Conservation (phyloP, 2,888 invertebrate genomes). For the Dynastes hyllus region DNA sequence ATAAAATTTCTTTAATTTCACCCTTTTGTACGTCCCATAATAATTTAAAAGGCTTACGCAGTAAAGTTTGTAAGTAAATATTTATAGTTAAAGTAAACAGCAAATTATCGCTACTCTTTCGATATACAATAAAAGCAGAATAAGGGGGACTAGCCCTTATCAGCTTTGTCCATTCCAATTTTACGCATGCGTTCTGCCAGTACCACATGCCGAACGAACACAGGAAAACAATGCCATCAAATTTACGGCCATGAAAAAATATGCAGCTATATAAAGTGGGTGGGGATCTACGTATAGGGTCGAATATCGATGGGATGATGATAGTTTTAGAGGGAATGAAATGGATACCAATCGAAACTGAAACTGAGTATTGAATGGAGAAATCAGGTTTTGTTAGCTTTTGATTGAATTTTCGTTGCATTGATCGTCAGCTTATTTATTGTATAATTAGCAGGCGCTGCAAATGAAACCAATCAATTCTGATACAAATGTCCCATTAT, state of each 20-base stretch:
- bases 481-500: no score
- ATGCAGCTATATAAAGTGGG: conserved; percentile 6
- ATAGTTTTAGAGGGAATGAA: conserved; percentile 43
- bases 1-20: no score
- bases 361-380: conserved; percentile 20
- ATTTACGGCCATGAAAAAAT: conserved; percentile 57
- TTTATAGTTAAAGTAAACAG: neutral
- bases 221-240: conserved; percentile 57
- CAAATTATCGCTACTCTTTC: neutral
- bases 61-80: neutral
- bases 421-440: conserved; percentile 5
- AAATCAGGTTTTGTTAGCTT: neutral
- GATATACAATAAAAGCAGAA: conserved; percentile 4
- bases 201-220: conserved; percentile 55
- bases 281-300: conserved; percentile 6
- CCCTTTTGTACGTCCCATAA: no score
- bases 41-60: no score
- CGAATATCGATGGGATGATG: conserved; percentile 44
- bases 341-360: conserved; percentile 39
- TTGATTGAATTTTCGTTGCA: conserved; percentile 23
- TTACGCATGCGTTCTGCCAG: conserved; percentile 55
- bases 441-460: neutral
- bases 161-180: conserved; percentile 49
- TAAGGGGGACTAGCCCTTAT: conserved; percentile 18
- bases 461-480: neutral